Evolutionary conservation across 1,140 invertebrate genomes (phyloP).

Genomic region (Drosophila pseudoananassae): DNA sequence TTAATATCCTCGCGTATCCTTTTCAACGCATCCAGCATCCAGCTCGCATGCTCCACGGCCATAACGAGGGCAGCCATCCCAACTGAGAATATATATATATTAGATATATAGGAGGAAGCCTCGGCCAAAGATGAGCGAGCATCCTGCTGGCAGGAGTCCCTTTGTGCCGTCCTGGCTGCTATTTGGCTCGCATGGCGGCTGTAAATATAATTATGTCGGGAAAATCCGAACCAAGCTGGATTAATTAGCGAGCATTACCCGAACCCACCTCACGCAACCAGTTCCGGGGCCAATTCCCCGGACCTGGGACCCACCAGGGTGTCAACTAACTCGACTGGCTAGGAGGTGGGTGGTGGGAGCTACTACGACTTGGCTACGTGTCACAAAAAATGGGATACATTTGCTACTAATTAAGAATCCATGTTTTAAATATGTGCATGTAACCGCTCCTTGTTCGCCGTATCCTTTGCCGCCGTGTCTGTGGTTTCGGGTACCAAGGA

Average conservation of each 20-base stretch:
- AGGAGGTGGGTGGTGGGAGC: neutral
- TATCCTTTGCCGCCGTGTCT: conserved; percentile 34
- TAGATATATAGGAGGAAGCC: conserved; percentile 2
- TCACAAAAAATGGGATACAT: conserved; percentile 69
- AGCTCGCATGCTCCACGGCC: conserved; percentile 61
- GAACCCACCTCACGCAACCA: conserved; percentile 49
- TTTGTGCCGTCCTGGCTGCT: conserved; percentile 27
- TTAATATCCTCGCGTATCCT: conserved; percentile 79
- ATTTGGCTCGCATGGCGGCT: conserved; percentile 69
- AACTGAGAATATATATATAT: conserved; percentile 19
- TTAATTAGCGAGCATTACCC: conserved; percentile 84
- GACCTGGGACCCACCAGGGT: conserved; percentile 33
- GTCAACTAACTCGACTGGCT: conserved; percentile 57
- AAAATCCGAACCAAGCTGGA: conserved; percentile 83
- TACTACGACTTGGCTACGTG: conserved; percentile 41
- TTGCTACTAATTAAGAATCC: conserved; percentile 83
- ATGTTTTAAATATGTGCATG: conserved; percentile 77
- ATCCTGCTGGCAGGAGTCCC: conserved; percentile 31
- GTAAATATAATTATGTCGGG: conserved; percentile 83
- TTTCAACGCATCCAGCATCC: conserved; percentile 54
- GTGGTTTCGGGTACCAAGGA: conserved; percentile 66
- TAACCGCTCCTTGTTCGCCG: conserved; percentile 45
- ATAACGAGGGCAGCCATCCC: conserved; percentile 39
- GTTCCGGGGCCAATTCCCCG: conserved; percentile 28
- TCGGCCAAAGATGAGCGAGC: conserved; percentile 43